Conservation (phyloP, 2,797 vertebrate genomes). For the Sciaenops ocellatus region DNA sequence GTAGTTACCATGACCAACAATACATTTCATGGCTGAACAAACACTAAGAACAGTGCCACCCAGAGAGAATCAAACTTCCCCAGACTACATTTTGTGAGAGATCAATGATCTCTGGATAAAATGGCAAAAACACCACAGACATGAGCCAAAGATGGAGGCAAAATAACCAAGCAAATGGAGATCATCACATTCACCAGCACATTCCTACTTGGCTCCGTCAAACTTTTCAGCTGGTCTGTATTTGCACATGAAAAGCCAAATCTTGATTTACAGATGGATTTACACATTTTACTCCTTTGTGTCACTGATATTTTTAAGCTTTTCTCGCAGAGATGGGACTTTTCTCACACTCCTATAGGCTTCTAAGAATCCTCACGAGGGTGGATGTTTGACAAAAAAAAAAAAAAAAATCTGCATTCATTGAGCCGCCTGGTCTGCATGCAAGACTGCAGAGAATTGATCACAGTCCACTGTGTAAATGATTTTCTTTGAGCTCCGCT, state of each 20-base stretch:
- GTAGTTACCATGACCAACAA: background rate
- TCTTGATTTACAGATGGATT: constrained; percentile 3
- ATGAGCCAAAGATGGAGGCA: background rate
- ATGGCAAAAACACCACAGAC: background rate
- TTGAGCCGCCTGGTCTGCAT: constrained; percentile 23
- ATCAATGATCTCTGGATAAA: background rate
- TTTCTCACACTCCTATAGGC: background rate
- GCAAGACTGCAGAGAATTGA: constrained; percentile 51
- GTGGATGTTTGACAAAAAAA: background rate
- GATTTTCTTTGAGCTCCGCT: constrained; percentile 42
- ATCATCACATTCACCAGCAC: background rate
- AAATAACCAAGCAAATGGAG: background rate
- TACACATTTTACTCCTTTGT: background rate
- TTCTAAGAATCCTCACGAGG: background rate
- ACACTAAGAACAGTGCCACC: constrained; percentile 2
- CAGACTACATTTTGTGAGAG: background rate
- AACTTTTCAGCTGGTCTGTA: constrained; percentile 5
- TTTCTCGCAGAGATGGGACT: too few species aligned
- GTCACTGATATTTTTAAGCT: too few species aligned
- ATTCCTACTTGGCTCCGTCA: background rate
- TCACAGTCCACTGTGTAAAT: constrained; percentile 42
- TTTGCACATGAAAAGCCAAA: constrained; percentile 2
- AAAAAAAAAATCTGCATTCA: constrained; percentile 10
- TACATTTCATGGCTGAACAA: background rate
- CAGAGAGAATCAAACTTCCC: background rate